phyloP scores from a whole-genome alignment of 37 sponge, comb jelly and placozoan genomes.

The Amphimedon queenslandica region DNA sequence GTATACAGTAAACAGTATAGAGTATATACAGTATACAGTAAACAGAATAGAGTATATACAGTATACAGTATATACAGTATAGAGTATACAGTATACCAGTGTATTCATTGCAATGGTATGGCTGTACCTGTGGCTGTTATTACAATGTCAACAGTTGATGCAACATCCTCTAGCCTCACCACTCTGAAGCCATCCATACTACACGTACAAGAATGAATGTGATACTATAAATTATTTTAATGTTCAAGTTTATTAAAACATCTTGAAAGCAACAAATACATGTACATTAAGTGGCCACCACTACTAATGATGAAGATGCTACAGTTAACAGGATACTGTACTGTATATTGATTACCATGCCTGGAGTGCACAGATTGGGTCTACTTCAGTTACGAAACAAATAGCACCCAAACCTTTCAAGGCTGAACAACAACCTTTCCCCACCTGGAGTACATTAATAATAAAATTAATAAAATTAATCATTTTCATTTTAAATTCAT shows the following conservation, averaged over 20 bases:
- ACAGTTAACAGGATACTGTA: too few species aligned
- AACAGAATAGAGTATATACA: too few species aligned
- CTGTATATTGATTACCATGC: too few species aligned
- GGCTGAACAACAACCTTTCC: constrained; percentile 84
- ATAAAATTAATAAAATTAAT: not conserved
- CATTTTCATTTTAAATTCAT: not conserved
- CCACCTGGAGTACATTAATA: constrained; percentile 45
- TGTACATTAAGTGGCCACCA: too few species aligned
- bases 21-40: too few species aligned
- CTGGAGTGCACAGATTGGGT: constrained; percentile 94
- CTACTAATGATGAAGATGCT: too few species aligned
- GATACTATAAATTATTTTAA: too few species aligned
- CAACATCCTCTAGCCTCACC: constrained; percentile 77
- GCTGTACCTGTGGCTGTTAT: constrained; percentile 90
- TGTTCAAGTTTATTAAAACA: too few species aligned
- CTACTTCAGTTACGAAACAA: constrained; percentile 80
- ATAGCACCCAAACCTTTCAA: constrained; percentile 76
- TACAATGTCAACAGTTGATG: constrained; percentile 66
- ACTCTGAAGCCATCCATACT: constrained; percentile 84
- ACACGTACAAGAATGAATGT: not conserved
- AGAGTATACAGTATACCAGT: too few species aligned
- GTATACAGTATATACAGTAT: too few species aligned
- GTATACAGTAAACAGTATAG: not conserved
- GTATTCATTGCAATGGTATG: too few species aligned
- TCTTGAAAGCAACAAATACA: not conserved